A percentile compares a stretch with the other conserved stretches of the same genome.
phyloP scores from a whole-genome alignment of 92 coral and sea anemone species.

The Epizoanthus scotinus region DNA sequence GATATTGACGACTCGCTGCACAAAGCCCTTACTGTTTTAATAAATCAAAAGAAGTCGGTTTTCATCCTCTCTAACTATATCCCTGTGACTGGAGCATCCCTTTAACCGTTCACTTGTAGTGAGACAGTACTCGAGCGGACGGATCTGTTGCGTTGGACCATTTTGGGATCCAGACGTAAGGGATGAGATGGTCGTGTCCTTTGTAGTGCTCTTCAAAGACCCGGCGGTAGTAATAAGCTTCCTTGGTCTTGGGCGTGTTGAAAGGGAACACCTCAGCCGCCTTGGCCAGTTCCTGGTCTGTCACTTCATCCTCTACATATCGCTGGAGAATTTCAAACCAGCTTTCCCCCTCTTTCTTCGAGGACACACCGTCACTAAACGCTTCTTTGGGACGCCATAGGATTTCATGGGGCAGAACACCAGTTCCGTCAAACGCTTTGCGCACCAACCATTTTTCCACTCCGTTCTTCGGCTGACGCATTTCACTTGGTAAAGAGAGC shows the following conservation, averaged over 20 bases:
- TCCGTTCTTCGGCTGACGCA: slow-evolving; percentile 87
- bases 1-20: too few relatives aligned
- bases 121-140: too few relatives aligned
- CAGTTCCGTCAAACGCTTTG: slow-evolving; percentile 81
- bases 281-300: slow-evolving; percentile 74
- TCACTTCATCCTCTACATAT: slow-evolving; percentile 65
- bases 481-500: slow-evolving; percentile 81
- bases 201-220: slow-evolving; percentile 85
- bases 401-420: slow-evolving; percentile 86
- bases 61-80: too few relatives aligned
- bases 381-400: slow-evolving; percentile 98
- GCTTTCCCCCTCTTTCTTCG: slow-evolving; percentile 87
- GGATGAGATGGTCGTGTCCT: slow-evolving; percentile 82
- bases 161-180: slow-evolving; percentile 95
- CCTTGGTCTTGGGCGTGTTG: slow-evolving; percentile 93
- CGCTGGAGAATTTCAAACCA: slow-evolving; percentile 95
- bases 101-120: too few relatives aligned
- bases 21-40: too few relatives aligned
- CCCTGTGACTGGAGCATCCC: too few relatives aligned
- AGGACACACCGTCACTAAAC: slow-evolving; percentile 94
- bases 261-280: slow-evolving; percentile 82
- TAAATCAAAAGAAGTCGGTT: too few relatives aligned
- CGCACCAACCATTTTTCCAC: slow-evolving; percentile 93
- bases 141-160: slow-evolving; percentile 83
- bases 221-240: slow-evolving; percentile 81